Evolutionary conservation across 2,888 invertebrate species (phyloP).

Genomic region (Iphiclides podalirius): DNA sequence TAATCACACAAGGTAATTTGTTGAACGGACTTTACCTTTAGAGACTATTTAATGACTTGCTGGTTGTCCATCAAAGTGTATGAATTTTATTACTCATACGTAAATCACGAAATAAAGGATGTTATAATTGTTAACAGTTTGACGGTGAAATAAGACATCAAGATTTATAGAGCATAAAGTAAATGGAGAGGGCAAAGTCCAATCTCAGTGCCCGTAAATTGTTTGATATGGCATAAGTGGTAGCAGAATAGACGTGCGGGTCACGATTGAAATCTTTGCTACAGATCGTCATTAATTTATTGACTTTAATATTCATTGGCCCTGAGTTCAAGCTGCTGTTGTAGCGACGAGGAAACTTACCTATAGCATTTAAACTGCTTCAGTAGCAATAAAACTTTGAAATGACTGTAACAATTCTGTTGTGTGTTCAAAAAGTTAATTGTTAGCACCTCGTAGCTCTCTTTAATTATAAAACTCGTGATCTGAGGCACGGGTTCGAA

Average conservation of each 20-base stretch:
- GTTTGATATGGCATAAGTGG: conserved; percentile 55
- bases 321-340: conserved; percentile 10
- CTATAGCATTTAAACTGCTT: conserved; percentile 8
- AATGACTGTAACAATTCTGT: neutral
- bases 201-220: conserved; percentile 55
- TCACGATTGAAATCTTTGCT: conserved; percentile 21
- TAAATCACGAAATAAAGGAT: neutral
- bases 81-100: neutral
- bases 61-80: too few relatives aligned
- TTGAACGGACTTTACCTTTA: too few relatives aligned
- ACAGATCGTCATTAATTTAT: conserved; percentile 22
- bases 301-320: conserved; percentile 23
- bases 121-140: neutral
- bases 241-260: conserved; percentile 37
- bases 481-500: neutral
- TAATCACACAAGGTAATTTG: too few relatives aligned
- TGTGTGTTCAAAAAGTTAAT: too few relatives aligned
- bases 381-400: neutral
- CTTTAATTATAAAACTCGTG: neutral
- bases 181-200: conserved; percentile 47
- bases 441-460: too few relatives aligned
- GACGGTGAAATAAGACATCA: conserved; percentile 18
- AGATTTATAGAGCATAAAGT: conserved; percentile 44
- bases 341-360: conserved; percentile 7
- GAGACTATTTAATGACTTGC: too few relatives aligned